Evolutionary conservation across 2,113 vertebrate genomes (phyloP).

Genomic region (Cepphus grylle): DNA sequence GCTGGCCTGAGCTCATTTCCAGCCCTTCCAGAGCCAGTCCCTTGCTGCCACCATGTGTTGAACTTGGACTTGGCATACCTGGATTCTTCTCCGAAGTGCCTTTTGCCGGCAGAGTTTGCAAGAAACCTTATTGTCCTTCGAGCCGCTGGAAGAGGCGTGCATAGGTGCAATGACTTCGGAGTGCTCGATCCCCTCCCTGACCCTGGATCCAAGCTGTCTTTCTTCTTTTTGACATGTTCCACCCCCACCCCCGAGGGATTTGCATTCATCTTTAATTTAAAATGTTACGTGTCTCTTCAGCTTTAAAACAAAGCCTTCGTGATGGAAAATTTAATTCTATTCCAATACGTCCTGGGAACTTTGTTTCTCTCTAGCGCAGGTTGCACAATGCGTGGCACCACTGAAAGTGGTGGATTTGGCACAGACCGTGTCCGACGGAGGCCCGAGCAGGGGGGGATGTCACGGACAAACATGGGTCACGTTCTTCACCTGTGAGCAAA

Average conservation of each 20-base stretch:
- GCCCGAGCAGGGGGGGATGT: neutral
- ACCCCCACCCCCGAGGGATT: fast-evolving
- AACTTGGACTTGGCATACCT: neutral
- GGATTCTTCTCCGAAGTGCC: fast-evolving
- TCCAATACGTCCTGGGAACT: neutral
- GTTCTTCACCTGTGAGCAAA: neutral
- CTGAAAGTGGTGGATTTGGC: neutral
- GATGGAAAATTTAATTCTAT: neutral
- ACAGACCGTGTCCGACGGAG: neutral
- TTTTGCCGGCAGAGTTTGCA: neutral
- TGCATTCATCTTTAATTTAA: neutral
- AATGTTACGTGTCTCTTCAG: neutral
- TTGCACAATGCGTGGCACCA: neutral
- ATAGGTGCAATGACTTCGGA: fast-evolving
- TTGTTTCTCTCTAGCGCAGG: neutral
- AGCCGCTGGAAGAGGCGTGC: neutral
- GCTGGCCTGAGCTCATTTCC: neutral
- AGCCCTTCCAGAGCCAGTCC: neutral
- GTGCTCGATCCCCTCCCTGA: fast-evolving
- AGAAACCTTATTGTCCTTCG: fast-evolving
- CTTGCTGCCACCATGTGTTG: constrained; percentile 66
- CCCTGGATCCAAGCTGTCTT: no score
- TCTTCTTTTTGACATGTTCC: neutral
- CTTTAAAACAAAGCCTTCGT: neutral
- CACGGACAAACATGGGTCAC: neutral